phyloP scores from a whole-genome alignment of 1,140 invertebrate species.

The Cyclargus thomasi region DNA sequence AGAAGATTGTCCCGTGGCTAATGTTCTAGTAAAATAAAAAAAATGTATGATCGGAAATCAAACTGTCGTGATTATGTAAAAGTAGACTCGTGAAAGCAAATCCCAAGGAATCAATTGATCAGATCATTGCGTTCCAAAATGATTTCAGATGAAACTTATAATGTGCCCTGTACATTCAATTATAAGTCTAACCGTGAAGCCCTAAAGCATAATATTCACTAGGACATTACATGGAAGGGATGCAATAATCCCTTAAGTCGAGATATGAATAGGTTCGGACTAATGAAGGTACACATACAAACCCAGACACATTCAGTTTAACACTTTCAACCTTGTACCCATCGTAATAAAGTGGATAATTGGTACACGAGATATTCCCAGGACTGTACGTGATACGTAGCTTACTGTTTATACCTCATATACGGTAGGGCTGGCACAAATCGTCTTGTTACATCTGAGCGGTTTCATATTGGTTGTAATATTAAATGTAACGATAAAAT shows the following conservation, averaged over 20 bases:
- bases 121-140: neutral
- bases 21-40: too few relatives aligned
- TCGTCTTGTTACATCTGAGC: neutral
- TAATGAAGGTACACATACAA: constrained; percentile 34
- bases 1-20: too few relatives aligned
- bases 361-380: neutral
- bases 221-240: constrained; percentile 23
- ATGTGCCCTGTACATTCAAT: neutral
- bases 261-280: constrained; percentile 39
- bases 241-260: constrained; percentile 32
- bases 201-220: constrained; percentile 18
- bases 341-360: neutral
- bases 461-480: neutral
- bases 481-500: neutral
- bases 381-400: neutral
- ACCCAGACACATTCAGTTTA: constrained; percentile 19
- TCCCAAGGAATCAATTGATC: neutral
- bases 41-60: too few relatives aligned
- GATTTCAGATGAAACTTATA: constrained; percentile 12
- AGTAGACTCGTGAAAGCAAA: too few relatives aligned
- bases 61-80: too few relatives aligned
- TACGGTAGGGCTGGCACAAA: neutral
- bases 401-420: neutral
- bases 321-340: neutral
- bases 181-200: neutral